Base-by-base conservation (phyloP, 1,140 invertebrate genomes). In the Holotrichia oblita region DNA sequence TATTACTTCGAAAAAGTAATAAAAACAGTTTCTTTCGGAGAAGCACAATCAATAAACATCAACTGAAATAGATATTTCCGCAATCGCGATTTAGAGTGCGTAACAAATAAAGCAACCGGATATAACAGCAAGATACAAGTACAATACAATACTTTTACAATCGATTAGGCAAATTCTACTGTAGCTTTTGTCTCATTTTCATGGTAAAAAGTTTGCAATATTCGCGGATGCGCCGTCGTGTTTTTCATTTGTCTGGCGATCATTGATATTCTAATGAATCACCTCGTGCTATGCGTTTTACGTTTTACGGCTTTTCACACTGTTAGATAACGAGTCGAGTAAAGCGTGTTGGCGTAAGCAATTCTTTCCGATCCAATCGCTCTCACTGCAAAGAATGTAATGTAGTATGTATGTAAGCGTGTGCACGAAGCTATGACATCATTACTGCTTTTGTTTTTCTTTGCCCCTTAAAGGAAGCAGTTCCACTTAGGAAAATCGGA, bases 271-370 rank as follows among this genome's bases (percentile, higher is more conserved):
- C 61, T 69, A 69, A 69, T 69, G 61, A 69, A 69, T 69, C 61
- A 34, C 0, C 3, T 34, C 20, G 61, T 69, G 22, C 27, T 34
- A 22, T 69, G 22, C 61, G 22, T 12, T 69, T n/a, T 69, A 34
- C 61, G 20, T 69, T 22, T 17, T 69, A 69, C 22, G 61, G 61
- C 61, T 20, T 69, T 69, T 69, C 14, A 69, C 61, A 22, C 61
- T 69, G 61, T 69, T 69, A 69, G 61, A 34, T 69, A 69, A 69
- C 61, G 12, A 69, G 22, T 69, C 12, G 61, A 69, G 61, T 69
- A 69, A 69, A 14, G 27, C 61, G 61, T 69, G 61, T 69, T 69
- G 61, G 61, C 61, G 61, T 69, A 22, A 69, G 61, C 61, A 69
- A 69, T 69, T 69, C 61, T 69, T 69, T 69, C 12, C 61, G 61